These are phyloP conservation scores for Crotalus helleri DNA, from an alignment of 2,113 vertebrate genomes.

Conservation along the genomic window DNA sequence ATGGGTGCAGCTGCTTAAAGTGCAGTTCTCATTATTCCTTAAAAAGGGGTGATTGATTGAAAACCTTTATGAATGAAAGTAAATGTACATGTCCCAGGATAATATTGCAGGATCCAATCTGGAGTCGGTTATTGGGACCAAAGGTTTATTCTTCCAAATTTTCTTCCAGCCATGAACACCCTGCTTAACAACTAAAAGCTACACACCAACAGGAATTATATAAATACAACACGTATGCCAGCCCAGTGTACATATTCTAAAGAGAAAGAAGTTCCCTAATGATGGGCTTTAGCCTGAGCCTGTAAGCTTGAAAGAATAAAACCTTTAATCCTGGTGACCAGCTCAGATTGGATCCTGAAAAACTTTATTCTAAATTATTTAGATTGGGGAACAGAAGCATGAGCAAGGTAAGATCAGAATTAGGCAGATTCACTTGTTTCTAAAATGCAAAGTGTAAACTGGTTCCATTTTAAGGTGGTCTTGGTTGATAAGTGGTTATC, in stretches of 20 bases:
- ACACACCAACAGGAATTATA: background rate
- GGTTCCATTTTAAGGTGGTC: constrained; percentile 1
- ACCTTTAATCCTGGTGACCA: background rate
- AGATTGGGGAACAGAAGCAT: background rate
- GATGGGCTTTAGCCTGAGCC: background rate
- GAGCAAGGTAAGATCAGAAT: background rate
- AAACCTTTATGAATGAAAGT: background rate
- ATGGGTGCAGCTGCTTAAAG: background rate
- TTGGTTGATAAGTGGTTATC: background rate
- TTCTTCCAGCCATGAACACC: background rate
- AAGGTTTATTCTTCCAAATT: background rate
- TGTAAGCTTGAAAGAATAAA: background rate
- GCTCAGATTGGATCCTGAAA: background rate
- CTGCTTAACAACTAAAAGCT: background rate
- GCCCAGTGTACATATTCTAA: no score
- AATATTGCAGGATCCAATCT: background rate
- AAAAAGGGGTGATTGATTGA: background rate
- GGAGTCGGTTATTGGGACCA: background rate
- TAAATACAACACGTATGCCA: background rate
- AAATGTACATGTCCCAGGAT: background rate
- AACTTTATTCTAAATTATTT: background rate
- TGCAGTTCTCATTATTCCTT: background rate
- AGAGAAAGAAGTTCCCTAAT: background rate
- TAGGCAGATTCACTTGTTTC: background rate
- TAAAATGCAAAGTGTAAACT: background rate